A percentile compares a stretch with the other conserved stretches of the same genome.
Conservation (phyloP, 2,888 invertebrate species). For the Drosophila anomelani region DNA sequence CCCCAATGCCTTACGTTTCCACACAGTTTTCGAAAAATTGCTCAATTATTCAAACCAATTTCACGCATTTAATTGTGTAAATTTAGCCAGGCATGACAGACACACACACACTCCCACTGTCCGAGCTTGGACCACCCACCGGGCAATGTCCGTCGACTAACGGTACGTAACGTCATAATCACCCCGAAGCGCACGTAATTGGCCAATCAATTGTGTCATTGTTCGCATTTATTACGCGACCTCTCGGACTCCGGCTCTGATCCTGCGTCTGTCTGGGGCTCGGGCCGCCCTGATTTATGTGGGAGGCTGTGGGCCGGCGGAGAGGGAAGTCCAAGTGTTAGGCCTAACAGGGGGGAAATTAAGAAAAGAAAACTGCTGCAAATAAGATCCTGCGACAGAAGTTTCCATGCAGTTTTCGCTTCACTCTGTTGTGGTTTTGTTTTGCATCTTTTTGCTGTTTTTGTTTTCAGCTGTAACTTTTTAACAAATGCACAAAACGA, state of each 20-base stretch:
- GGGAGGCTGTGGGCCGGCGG: slow-evolving; percentile 4
- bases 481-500: slow-evolving; percentile 80
- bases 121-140: slow-evolving; percentile 15
- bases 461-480: slow-evolving; percentile 63
- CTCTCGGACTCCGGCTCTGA: slow-evolving; percentile 44
- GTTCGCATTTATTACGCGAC: slow-evolving; percentile 79
- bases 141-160: slow-evolving; percentile 57
- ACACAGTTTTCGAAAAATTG: slow-evolving; percentile 65
- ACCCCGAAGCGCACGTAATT: slow-evolving; percentile 83
- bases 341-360: slow-evolving; percentile 54
- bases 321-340: slow-evolving; percentile 39
- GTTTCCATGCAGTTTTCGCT: slow-evolving; percentile 66
- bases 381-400: slow-evolving; percentile 60
- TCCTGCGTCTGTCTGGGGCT: slow-evolving; percentile 48
- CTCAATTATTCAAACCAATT: slow-evolving; percentile 80
- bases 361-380: slow-evolving; percentile 30
- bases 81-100: slow-evolving; percentile 77
- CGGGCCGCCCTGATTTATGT: slow-evolving; percentile 76
- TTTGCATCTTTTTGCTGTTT: slow-evolving; percentile 38
- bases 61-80: slow-evolving; percentile 81
- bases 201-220: slow-evolving; percentile 84
- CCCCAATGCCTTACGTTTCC: slow-evolving; percentile 11
- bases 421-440: slow-evolving; percentile 51
- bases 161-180: slow-evolving; percentile 82
- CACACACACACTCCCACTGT: slow-evolving; percentile 47